These are phyloP conservation scores for Ailurus styani DNA, from an alignment of 2,113 vertebrate genomes.

Conservation along the genomic window DNA sequence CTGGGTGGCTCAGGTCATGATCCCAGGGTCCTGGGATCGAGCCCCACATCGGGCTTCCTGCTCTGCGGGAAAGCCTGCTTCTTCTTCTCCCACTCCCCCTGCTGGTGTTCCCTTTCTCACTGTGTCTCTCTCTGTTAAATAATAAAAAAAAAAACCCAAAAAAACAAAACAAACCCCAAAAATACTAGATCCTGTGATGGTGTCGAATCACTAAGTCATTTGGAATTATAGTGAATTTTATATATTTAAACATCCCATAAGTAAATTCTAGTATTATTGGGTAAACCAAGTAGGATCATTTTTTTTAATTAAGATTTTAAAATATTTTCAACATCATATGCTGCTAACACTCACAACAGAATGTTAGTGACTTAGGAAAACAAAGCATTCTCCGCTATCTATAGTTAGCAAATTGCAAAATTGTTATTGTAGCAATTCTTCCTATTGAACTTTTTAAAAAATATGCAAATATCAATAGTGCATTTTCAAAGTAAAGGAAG, in stretches of 20 bases:
- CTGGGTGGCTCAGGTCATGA: too few species aligned
- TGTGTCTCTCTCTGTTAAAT: too few species aligned
- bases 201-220: neutral
- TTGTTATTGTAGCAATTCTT: neutral
- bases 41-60: too few species aligned
- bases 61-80: too few species aligned
- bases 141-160: too few species aligned
- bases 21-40: too few species aligned
- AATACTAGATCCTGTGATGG: neutral
- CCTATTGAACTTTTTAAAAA: neutral
- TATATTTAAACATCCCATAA: neutral
- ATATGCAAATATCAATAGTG: neutral
- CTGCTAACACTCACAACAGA: neutral
- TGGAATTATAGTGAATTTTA: neutral
- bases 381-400: neutral
- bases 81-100: too few species aligned
- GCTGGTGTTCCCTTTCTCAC: too few species aligned
- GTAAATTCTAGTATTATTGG: neutral
- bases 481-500: constrained; percentile 24
- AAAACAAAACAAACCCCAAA: too few species aligned
- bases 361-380: neutral
- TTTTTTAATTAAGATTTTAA: neutral
- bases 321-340: neutral
- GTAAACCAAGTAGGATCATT: neutral
- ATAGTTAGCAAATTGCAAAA: neutral